Evolutionary conservation across 2,113 vertebrate genomes (phyloP).

Genomic region (Tetrao urogallus): DNA sequence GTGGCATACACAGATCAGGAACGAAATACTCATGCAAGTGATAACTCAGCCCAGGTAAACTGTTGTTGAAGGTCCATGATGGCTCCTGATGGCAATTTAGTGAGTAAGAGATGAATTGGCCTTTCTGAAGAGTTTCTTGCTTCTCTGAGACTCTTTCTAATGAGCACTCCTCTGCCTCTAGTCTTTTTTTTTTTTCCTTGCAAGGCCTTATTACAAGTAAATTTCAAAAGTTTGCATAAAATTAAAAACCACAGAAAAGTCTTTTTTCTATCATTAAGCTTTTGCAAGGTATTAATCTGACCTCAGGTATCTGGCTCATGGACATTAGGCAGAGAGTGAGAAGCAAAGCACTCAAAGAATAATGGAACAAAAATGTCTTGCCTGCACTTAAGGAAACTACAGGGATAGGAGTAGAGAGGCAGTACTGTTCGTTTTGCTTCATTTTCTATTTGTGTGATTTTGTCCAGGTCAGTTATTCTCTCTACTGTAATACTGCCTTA

Average conservation of each 20-base stretch:
- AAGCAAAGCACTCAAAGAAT: not conserved
- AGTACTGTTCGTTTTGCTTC: not conserved
- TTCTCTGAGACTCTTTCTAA: not conserved
- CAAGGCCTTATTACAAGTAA: not conserved
- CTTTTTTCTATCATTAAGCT: not conserved
- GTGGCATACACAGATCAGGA: not conserved
- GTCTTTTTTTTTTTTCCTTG: not conserved
- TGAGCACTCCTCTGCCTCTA: not conserved
- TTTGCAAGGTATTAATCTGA: not conserved
- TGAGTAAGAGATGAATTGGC: not conserved
- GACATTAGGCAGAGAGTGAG: not conserved
- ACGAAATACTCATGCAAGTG: not conserved
- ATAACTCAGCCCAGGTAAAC: not conserved
- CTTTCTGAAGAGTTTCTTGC: not conserved
- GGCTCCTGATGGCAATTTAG: not conserved
- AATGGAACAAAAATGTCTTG: not conserved
- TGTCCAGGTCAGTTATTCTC: not conserved
- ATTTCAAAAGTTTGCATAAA: not conserved
- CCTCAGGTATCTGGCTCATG: not conserved
- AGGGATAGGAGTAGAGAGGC: not conserved
- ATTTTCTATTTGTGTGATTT: not conserved
- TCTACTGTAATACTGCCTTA: not conserved
- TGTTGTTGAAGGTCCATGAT: rapidly evolving
- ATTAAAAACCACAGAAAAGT: not conserved
- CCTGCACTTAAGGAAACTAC: not conserved